Percentiles rank a stretch among this genome's conserved stretches.
phyloP scores from a whole-genome alignment of 1,140 invertebrate species.

The Cotesia vestalis region DNA sequence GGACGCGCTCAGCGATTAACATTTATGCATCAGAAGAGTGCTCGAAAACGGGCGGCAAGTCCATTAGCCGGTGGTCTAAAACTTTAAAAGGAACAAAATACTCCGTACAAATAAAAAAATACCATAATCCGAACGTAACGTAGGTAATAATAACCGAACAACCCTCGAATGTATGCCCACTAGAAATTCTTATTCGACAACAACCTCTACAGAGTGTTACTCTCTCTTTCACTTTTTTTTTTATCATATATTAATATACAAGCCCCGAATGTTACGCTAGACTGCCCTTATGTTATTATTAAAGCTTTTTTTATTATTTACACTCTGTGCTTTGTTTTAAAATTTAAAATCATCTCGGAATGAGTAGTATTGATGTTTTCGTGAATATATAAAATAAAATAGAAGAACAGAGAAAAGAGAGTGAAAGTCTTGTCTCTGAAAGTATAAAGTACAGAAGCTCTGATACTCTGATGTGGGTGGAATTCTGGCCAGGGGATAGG shows the following conservation, averaged over 20 bases:
- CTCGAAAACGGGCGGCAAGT: conserved; percentile 22
- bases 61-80: conserved; percentile 29
- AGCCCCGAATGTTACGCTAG: conserved; percentile 58
- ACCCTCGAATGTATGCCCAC: not conserved
- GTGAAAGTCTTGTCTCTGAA: too few relatives aligned
- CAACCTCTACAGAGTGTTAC: not conserved
- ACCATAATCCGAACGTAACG: conserved; percentile 43
- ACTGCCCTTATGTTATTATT: conserved; percentile 41
- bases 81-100: conserved; percentile 35
- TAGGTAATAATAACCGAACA: conserved; percentile 48
- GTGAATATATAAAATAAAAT: too few relatives aligned
- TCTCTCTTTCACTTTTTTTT: too few relatives aligned
- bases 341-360: too few relatives aligned
- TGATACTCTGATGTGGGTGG: too few relatives aligned
- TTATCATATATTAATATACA: conserved; percentile 55
- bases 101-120: conserved; percentile 50
- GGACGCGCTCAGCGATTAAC: not conserved
- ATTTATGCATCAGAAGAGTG: conserved; percentile 25
- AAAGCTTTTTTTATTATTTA: too few relatives aligned
- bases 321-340: too few relatives aligned
- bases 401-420: too few relatives aligned
- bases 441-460: too few relatives aligned
- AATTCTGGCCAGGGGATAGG: not conserved
- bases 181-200: conserved; percentile 15
- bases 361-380: too few relatives aligned